phyloP scores from a whole-genome alignment of 2,797 vertebrate species.

The Sebastes vulpes region DNA sequence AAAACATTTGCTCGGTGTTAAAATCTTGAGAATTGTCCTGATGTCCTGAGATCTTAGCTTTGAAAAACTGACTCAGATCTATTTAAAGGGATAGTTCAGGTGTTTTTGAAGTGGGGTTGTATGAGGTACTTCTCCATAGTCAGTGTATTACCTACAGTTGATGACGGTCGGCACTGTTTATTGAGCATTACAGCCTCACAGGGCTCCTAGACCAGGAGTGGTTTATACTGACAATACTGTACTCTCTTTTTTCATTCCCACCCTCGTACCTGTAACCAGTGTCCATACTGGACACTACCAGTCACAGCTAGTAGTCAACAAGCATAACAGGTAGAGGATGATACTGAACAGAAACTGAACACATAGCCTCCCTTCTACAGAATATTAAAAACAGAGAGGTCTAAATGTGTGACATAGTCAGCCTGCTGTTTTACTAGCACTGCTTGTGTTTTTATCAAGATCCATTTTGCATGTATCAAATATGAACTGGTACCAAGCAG shows the following conservation, averaged over 20 bases:
- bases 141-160: too few species aligned
- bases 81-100: neutral
- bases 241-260: constrained; percentile 11
- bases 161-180: neutral
- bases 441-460: neutral
- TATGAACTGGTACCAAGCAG: neutral
- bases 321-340: neutral
- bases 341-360: neutral
- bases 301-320: neutral
- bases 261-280: neutral
- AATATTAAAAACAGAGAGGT: neutral
- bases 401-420: neutral
- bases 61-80: neutral
- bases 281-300: neutral
- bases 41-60: neutral
- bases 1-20: neutral
- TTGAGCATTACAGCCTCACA: neutral
- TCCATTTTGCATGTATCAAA: neutral
- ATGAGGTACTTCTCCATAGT: too few species aligned
- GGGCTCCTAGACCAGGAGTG: neutral
- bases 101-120: too few species aligned
- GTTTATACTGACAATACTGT: constrained; percentile 33
- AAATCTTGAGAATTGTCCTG: neutral
- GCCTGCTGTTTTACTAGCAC: neutral
- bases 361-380: neutral